Conservation (phyloP, 2,113 vertebrate genomes). For the Delphinapterus leucas region DNA sequence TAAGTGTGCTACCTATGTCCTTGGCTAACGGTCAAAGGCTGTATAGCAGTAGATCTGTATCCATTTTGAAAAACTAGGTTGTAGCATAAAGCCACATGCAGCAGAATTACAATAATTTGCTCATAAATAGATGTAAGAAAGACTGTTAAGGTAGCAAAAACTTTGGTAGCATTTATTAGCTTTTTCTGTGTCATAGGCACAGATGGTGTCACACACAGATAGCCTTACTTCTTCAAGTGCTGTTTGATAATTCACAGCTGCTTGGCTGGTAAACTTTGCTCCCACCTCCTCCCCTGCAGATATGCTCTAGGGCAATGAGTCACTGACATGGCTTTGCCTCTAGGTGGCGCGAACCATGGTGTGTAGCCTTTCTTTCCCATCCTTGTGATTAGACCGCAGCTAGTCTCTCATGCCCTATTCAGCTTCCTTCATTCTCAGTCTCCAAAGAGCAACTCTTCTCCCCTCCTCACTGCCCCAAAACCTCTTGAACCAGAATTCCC, state of each 20-base stretch:
- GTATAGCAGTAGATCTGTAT: not conserved
- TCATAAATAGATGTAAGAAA: not conserved
- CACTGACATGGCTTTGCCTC: not conserved
- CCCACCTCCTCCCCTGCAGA: rapidly evolving
- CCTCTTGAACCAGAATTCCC: not conserved
- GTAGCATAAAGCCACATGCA: not conserved
- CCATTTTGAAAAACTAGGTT: not conserved
- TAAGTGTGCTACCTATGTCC: too few relatives aligned
- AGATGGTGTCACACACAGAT: not conserved
- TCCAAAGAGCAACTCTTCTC: not conserved
- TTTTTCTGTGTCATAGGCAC: not conserved
- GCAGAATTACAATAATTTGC: not conserved
- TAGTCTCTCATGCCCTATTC: not conserved
- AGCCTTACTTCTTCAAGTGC: not conserved
- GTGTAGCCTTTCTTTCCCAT: not conserved
- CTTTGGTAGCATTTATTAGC: not conserved
- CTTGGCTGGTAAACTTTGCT: not conserved
- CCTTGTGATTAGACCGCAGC: not conserved
- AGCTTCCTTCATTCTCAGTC: not conserved
- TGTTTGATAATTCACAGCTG: not conserved
- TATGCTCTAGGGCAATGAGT: not conserved
- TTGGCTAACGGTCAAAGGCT: not conserved
- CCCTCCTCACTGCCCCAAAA: too few relatives aligned
- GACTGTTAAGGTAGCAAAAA: not conserved
- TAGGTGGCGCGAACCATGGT: not conserved